phyloP scores from a whole-genome alignment of 2,797 vertebrate species.

The Schizopygopsis pylzovi region DNA sequence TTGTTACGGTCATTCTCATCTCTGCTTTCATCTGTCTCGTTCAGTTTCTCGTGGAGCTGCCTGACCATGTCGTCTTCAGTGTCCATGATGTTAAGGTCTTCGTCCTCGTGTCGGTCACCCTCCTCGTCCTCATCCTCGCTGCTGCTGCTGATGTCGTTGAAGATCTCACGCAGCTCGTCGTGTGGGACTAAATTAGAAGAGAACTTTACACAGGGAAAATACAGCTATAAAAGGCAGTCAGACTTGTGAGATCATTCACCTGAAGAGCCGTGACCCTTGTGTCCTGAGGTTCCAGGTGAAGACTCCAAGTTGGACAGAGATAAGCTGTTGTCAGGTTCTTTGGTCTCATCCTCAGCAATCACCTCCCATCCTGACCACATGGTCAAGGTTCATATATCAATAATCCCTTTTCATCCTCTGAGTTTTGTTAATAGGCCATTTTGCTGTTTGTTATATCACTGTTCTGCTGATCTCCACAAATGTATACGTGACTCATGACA shows the following conservation, averaged over 20 bases:
- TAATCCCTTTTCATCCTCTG: conserved; percentile 5
- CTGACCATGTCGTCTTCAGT: conserved; percentile 93
- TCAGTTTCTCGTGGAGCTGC: conserved; percentile 90
- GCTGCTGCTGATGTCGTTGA: conserved; percentile 98
- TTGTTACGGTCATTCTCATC: conserved; percentile 88
- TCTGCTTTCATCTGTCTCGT: conserved; percentile 85
- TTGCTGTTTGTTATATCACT: not conserved
- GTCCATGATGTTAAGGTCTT: conserved; percentile 96
- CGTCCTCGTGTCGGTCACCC: conserved; percentile 89
- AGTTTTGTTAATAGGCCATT: not conserved
- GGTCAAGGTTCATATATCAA: conserved; percentile 76
- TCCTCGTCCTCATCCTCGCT: conserved; percentile 96
- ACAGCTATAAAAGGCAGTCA: not conserved
- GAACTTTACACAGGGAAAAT: not conserved
- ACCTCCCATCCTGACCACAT: conserved; percentile 88
- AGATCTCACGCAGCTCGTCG: conserved; percentile 94
- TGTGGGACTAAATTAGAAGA: conserved; percentile 77
- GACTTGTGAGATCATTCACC: conserved; percentile 70
- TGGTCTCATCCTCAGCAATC: conserved; percentile 89
- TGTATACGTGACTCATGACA: not conserved
- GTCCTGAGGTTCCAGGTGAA: conserved; percentile 83
- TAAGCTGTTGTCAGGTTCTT: conserved; percentile 88
- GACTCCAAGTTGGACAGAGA: conserved; percentile 85
- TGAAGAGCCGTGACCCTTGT: conserved; percentile 83
- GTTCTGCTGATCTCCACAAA: conserved; percentile 13